Base-by-base conservation (phyloP, 1,140 invertebrate genomes). In the Lethrus apterus region DNA sequence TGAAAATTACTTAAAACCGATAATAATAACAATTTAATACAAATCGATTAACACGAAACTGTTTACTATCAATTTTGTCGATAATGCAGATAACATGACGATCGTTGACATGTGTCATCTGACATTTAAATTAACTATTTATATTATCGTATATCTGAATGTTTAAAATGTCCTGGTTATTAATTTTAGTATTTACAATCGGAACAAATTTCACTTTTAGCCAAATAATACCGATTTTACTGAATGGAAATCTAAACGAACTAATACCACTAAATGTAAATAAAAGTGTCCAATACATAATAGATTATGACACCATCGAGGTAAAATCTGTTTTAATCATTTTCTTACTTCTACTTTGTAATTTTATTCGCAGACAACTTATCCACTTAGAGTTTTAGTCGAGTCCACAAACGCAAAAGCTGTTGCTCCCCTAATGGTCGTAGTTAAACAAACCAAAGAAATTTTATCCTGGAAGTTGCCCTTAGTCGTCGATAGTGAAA, bases 391-490 rank as follows among this genome's bases (percentile, higher is more conserved):
- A 17, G 70, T 80, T 30, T 67, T 64, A 9, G 72, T 82, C 0
- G 68, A 67, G 5, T 75, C 74, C 48, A 54, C 64, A 19, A 65
- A 69, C 42, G 71, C 73, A 2, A 71, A 69, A 23, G 63, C 63
- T 9, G 70, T 67, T n/a, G 75, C 69, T 56, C 81, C 82, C 2
- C 57, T 83, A 1, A 74, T 84, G 54, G 73, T 83, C 48, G 81
- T 81, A 1, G 75, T 79, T 0, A 61, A 78, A 51, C 80, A 84
- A 61, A 77, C 81, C 42, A 74, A 76, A 69, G 70, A 72, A 36
- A 71, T 82, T 5, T 63, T 81, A 43, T 82, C 80, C 3, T 84
- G 82, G 82, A 76, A 81, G 53, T 59, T 84, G 13, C 82, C 82
- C 4, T 62, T 83, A 49, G 49, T 72, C 23, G 68, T 79, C 0